Evolutionary conservation across 2,888 invertebrate species (phyloP).

Genomic region (Catocala fraxini): DNA sequence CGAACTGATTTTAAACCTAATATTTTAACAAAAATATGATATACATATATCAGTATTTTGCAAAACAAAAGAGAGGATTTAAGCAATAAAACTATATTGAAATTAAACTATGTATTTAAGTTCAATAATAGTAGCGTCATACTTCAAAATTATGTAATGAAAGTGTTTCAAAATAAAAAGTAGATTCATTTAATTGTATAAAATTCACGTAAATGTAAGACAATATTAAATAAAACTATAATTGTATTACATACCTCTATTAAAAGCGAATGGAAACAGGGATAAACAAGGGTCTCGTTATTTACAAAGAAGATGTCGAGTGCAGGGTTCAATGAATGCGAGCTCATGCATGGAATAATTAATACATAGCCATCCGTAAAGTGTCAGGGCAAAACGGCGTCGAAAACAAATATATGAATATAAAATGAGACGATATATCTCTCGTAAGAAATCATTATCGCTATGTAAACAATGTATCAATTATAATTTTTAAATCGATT

Average conservation of each 20-base stretch:
- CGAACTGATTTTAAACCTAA: too few species aligned
- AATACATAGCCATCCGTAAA: conserved; percentile 75
- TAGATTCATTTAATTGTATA: too few species aligned
- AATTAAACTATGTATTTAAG: too few species aligned
- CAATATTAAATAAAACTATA: not conserved
- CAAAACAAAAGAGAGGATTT: too few species aligned
- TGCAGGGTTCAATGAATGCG: conserved; percentile 66
- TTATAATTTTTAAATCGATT: conserved; percentile 19
- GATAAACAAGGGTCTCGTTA: conserved; percentile 42
- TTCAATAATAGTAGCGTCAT: too few species aligned
- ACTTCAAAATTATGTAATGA: too few species aligned
- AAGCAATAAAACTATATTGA: too few species aligned
- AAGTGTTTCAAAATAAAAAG: too few species aligned
- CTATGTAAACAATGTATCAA: conserved; percentile 43
- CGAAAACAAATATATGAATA: conserved; percentile 84
- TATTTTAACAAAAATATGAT: too few species aligned
- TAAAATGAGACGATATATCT: conserved; percentile 71
- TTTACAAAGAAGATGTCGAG: conserved; percentile 44
- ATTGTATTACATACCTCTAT: not conserved
- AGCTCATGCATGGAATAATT: conserved; percentile 73
- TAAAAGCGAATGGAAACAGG: not conserved
- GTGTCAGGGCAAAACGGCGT: conserved; percentile 70
- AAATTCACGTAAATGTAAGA: too few species aligned
- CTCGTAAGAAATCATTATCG: conserved; percentile 58
- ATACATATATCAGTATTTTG: too few species aligned